Conservation (phyloP, 2,113 vertebrate genomes). For the Guaruba guarouba region DNA sequence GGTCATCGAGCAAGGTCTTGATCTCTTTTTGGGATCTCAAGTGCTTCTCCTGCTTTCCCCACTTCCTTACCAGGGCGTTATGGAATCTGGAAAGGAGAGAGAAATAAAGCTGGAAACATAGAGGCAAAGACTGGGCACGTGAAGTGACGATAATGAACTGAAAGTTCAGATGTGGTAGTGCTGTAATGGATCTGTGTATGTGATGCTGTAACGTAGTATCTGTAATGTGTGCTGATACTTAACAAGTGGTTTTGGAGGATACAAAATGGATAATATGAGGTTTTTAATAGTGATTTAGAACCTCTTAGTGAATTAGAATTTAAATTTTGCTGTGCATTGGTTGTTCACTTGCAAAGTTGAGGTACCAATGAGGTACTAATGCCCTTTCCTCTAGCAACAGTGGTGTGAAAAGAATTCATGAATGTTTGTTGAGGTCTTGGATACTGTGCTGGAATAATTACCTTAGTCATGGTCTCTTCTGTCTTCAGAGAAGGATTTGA, state of each 20-base stretch:
- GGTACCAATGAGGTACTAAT: background rate
- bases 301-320: background rate
- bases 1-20: background rate
- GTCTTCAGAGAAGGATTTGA: background rate
- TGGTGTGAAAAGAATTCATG: background rate
- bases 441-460: background rate
- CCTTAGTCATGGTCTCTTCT: background rate
- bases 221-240: background rate
- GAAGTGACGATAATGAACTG: fast-evolving
- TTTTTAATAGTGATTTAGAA: background rate
- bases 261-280: background rate
- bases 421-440: background rate
- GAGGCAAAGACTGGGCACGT: background rate
- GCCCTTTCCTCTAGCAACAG: background rate
- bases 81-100: background rate
- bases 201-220: background rate
- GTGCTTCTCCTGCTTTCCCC: background rate
- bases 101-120: background rate
- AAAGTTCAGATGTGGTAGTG: background rate
- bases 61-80: background rate
- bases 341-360: background rate
- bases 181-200: background rate
- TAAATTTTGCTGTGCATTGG: background rate
- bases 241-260: background rate
- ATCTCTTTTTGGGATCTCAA: background rate